Evolutionary conservation across 2,797 vertebrate species (phyloP), one percentile per base, ranked within the genome.

Genomic region (Enteromius fasciolatus): DNA sequence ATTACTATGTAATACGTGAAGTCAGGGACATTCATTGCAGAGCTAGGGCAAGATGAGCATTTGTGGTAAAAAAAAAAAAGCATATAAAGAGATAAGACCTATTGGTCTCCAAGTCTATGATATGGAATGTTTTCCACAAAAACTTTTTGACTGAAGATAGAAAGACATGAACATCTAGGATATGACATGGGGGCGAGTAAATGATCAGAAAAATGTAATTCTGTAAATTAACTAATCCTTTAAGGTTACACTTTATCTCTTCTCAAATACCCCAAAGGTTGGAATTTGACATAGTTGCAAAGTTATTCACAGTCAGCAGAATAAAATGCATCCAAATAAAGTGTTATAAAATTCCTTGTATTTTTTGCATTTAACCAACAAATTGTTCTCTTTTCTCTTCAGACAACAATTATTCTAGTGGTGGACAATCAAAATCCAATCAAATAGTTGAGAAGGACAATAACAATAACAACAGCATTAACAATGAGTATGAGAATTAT

Each of bases 391-490:
- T 86, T 87, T 87, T 89, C 87, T 89, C 92, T 91, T 91, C 93
- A 95, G 97, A 96, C 87, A 95, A 92, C 88, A 95, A 92, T 90
- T 97, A 95, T 90, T 94, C 92, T 81, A 90, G 89, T 85, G 25
- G 89, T 39, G 93, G 96, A 94, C 95, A 93, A 92, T 90, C 95
- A 86, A 97, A 96, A 92, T 93, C 93, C 79, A 88, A 93, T 89
- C 95, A 95, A 67, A 92, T 94, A 83, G 52, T 90, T 72, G 97
- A 97, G 83, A 97, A 97, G 93, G 96, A 97, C 91, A 95, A 95
- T 84, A 90, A 85, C 7, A 88, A 87, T 0, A 87, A 82, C 83
- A 87, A 78, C 64, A 82, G 80, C 41, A 3, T 66, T n/a, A 10
- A 61, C 31, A 52, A 46, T 44, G 90, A 90, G 90, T 96, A 96